Evolutionary conservation across 2,797 vertebrate genomes (phyloP), one percentile per base, ranked within the genome.

Genomic region (Diglossa cyanea): DNA sequence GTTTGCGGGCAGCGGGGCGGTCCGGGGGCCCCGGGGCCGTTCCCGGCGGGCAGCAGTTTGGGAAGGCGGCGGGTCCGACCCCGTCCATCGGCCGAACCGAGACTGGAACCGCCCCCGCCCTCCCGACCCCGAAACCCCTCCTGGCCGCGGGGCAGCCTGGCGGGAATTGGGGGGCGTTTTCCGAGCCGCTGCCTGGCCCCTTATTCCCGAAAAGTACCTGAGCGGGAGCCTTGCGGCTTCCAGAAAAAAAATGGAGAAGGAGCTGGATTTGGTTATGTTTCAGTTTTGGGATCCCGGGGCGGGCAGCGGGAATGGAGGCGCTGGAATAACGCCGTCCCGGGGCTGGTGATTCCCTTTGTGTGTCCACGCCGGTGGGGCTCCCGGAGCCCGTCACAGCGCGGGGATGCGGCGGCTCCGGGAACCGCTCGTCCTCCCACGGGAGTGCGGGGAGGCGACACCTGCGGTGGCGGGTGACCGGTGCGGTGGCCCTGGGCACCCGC

Each of bases 151-250:
- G 35, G 14, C 16, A 51, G 72, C 66, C 40, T 33, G 55, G 61
- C 45, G 28, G 19, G 50, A 54, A 58, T 53, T 13, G 12, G 33
- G n/a, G 42, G 33, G 24, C 33, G 40, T 28, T 66, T 45, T 17
- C 30, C n/a, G 14, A 55, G 54, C 18, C 7, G 39, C 51, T 42
- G 47, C 67, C 63, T 19, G 63, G 21, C 23, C 30, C 26, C 24
- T 11, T 6, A 1, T n/a, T 66, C 31, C 37, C 50, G 2, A 77
- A 67, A 92, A 95, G 83, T 94, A 81, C 17, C 65, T 13, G 11
- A 53, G 77, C 54, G 40, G 83, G 94, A 92, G 84, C 65, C 66
- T 60, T 10, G 45, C 53, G 50, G 61, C 42, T 86, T 75, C 70
- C 66, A 86, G 74, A 57, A 84, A 10, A 28, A 40, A 71, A 83